Percentiles rank a stretch among this genome's conserved stretches.
These are phyloP conservation scores for Boulengeromyrus knoepffleri DNA, from an alignment of 2,113 vertebrate genomes.

Conservation along the genomic window DNA sequence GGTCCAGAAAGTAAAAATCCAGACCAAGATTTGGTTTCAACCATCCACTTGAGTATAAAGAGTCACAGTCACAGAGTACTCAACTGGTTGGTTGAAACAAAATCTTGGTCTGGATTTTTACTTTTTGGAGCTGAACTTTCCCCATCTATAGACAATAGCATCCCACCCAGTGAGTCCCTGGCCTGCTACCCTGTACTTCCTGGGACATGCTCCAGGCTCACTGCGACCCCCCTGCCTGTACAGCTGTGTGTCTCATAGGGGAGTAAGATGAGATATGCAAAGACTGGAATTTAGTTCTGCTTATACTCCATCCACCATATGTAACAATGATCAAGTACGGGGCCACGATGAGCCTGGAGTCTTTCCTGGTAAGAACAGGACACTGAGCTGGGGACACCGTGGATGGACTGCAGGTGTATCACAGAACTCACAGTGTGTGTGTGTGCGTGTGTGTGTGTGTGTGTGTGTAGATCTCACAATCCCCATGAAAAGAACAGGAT, in stretches of 20 bases:
- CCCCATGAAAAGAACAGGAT: neutral
- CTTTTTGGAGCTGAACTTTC: neutral
- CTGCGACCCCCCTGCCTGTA: neutral
- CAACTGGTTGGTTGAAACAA: neutral
- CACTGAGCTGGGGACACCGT: neutral
- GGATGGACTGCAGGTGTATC: neutral
- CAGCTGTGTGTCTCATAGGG: neutral
- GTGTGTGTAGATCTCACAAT: neutral
- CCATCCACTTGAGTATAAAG: neutral
- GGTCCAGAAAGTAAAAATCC: neutral
- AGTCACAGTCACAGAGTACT: neutral
- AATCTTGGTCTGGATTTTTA: neutral
- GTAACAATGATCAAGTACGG: neutral
- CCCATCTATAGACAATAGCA: neutral
- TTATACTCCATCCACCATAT: neutral
- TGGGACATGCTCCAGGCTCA: neutral
- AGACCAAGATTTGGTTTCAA: neutral
- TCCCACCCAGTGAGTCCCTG: neutral
- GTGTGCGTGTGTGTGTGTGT: too few relatives aligned
- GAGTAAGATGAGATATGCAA: neutral
- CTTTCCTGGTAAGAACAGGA: neutral
- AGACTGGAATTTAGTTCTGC: neutral
- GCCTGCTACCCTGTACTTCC: neutral
- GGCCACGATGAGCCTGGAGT: neutral
- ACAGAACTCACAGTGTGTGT: neutral